Evolutionary conservation across 2,113 vertebrate genomes (phyloP), one percentile per base, ranked within the genome.

Genomic region (Chaetodon auriga): DNA sequence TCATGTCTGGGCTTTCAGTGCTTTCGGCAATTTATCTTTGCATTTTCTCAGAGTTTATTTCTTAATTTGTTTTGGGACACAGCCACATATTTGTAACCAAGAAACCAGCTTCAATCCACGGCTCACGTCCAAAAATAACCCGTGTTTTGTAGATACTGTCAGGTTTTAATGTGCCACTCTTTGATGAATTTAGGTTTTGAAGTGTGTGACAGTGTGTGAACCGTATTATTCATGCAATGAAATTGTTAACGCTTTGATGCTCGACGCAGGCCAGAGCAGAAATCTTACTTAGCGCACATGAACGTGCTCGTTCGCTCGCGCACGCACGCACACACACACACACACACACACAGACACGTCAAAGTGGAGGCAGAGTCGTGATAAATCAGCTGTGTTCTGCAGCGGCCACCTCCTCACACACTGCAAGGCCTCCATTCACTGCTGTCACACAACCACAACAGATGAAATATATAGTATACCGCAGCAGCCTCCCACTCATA

Each of bases 171-270:
- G 51, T 55, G 68, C 75, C 64, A 41, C 45, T n/a, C 74, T 87
- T 82, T 88, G 41, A 88, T 78, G 55, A 75, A 71, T 83, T 74
- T 36, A 57, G 23, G 30, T 73, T 84, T 82, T 80, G 75, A 89
- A 81, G 78, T 57, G 80, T 60, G 19, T 81, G 87, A 87, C 69
- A 45, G 72, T 21, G 54, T 38, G 54, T 38, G 74, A 75, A 53
- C 46, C 72, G 51, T 64, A 48, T 69, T 61, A 82, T 57, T 51
- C 41, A 76, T 66, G 79, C 78, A 45, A 61, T 66, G 38, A 49
- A 85, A 64, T 84, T 60, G 78, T 82, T 53, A 83, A 92, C 84
- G 78, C 82, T 82, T 77, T 84, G 75, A 78, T 75, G 73, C 72
- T 68, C 14, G 53, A 49, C 1, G 35, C 36, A 72, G 43, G 61